Evolutionary conservation across 2,888 invertebrate genomes (phyloP).

Genomic region (Drosophila mettleri): DNA sequence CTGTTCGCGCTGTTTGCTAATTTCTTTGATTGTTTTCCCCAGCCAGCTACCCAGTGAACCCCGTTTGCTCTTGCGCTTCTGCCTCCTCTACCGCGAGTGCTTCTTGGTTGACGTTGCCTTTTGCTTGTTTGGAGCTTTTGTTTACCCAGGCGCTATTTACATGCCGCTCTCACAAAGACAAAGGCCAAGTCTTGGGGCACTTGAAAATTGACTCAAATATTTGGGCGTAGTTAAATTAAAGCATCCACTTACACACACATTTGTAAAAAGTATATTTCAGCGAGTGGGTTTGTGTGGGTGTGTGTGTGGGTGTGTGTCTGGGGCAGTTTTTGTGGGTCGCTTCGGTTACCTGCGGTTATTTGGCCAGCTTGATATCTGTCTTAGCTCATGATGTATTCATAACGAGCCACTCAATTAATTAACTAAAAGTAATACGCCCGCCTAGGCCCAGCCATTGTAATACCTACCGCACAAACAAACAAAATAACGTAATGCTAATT

Average conservation of each 20-base stretch:
- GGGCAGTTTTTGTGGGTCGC: conserved; percentile 28
- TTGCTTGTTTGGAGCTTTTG: conserved; percentile 56
- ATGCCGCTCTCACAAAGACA: conserved; percentile 72
- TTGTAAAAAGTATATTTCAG: neutral
- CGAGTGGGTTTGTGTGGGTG: neutral
- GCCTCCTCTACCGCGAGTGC: neutral
- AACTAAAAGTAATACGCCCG: conserved; percentile 63
- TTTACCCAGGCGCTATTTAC: conserved; percentile 76
- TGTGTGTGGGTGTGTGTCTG: neutral
- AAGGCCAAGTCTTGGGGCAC: conserved; percentile 74
- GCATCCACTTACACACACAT: conserved; percentile 42
- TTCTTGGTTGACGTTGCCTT: conserved; percentile 25
- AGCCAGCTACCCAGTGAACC: conserved; percentile 19
- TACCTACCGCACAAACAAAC: conserved; percentile 36
- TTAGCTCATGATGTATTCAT: conserved; percentile 69
- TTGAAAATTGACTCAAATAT: conserved; percentile 81
- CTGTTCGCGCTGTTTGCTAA: conserved; percentile 75
- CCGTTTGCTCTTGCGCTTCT: neutral
- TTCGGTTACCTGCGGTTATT: conserved; percentile 73
- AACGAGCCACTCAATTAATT: conserved; percentile 78
- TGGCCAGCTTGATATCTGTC: conserved; percentile 55
- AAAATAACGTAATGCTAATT: conserved; percentile 70
- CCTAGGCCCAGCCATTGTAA: conserved; percentile 34
- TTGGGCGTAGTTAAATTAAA: conserved; percentile 66
- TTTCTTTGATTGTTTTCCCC: conserved; percentile 80